These are phyloP conservation scores for Trochalopteron elliotii DNA, from an alignment of 2,113 vertebrate genomes.

Conservation along the genomic window DNA sequence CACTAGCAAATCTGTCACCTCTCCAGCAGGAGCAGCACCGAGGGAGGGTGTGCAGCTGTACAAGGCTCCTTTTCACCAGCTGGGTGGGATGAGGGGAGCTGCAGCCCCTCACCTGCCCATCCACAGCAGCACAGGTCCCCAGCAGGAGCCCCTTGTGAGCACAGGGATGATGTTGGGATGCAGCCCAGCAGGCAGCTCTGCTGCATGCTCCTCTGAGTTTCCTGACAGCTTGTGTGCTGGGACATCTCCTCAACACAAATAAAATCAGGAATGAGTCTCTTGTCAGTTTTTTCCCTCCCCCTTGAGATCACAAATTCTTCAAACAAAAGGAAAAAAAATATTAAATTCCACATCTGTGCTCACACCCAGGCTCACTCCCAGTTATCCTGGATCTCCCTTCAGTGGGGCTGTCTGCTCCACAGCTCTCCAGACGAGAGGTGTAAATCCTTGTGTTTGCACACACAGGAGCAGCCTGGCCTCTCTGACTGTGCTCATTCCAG, in stretches of 20 bases:
- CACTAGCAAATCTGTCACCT: neutral
- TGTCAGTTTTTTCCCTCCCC: neutral
- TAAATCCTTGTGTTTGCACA: neutral
- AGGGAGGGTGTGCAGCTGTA: neutral
- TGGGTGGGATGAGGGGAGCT: neutral
- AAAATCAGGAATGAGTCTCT: neutral
- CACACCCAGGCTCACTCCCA: neutral
- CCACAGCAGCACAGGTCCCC: neutral
- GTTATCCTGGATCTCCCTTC: neutral
- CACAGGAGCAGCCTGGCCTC: neutral
- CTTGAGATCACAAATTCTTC: neutral
- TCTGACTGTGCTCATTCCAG: fast-evolving
- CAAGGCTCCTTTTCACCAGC: neutral
- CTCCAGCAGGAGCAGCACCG: fast-evolving
- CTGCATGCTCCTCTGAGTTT: neutral
- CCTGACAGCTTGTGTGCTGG: neutral
- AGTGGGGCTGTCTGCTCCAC: neutral
- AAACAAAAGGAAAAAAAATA: neutral
- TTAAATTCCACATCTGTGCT: neutral
- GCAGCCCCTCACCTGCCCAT: neutral
- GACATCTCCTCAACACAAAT: neutral
- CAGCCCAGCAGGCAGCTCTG: neutral
- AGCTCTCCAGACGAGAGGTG: neutral
- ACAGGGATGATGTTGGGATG: neutral
- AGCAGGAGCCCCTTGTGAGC: neutral